Conservation (phyloP, 2,888 invertebrate species). For the Drosophila subquinaria region DNA sequence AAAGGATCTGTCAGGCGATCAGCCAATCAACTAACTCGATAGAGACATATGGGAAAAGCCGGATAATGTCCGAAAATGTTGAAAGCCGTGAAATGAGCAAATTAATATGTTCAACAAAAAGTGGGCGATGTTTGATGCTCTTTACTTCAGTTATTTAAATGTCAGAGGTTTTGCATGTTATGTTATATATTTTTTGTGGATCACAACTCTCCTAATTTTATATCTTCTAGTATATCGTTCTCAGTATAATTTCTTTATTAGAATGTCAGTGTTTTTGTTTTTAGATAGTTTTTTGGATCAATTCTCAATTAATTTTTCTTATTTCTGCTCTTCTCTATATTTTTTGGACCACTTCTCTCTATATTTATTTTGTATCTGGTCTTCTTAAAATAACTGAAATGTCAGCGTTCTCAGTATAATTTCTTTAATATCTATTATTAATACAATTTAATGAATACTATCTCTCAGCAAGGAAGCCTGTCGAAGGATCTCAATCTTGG, state of each 20-base stretch:
- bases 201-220: no score
- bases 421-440: constrained; percentile 9
- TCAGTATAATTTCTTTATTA: no score
- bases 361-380: not conserved
- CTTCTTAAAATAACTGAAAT: not conserved
- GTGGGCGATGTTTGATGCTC: not conserved
- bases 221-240: no score
- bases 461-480: not conserved
- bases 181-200: no score
- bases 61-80: constrained; percentile 54
- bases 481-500: not conserved
- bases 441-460: no score
- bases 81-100: constrained; percentile 77
- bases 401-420: constrained; percentile 2
- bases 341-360: not conserved
- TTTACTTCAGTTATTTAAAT: not conserved
- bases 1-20: constrained; percentile 40
- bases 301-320: no score
- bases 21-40: constrained; percentile 56
- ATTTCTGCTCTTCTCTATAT: no score
- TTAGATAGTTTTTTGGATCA: no score
- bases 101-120: constrained; percentile 37
- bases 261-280: no score
- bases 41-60: constrained; percentile 48
- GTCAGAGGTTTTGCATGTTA: constrained; percentile 1